Evolutionary conservation across 2,888 invertebrate species (phyloP), one percentile per base, ranked within the genome.

Genomic region (Pyrocoelia pectoralis): DNA sequence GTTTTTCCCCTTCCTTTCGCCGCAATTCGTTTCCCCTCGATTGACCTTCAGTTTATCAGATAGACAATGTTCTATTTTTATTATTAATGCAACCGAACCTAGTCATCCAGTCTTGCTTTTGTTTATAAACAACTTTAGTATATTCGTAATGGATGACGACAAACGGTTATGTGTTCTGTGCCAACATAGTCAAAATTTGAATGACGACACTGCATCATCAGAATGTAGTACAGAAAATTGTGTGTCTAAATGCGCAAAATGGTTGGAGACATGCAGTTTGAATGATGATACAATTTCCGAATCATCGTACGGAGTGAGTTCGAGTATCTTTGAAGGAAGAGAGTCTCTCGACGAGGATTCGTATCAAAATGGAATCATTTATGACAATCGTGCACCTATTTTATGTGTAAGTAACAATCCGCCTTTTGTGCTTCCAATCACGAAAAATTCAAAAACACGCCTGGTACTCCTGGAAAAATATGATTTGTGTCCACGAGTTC

Each of bases 231-330:
- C 12, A 1, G 41, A 55, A 50, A 38, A 49, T 1, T 55, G 2
- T 10, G 43, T 43, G 18, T 41, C 33, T 17, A 61, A 61, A 55
- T 61, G 61, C 15, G 15, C 10, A 14, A 19, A 29, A 14, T 61
- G 61, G 61, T 49, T 61, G 10, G 61, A 61, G 18, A 18, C 24
- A 29, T 58, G 58, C 10, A 58, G 17, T 4, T 24, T 58, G 2
- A 58, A 43, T 17, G 58, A 58, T 17, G 52, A 46, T 15, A 49
- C 33, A 10, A 15, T 9, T 9, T 38, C 40, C 5, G 13, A 19
- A 8, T n/a, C n/a, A n/a, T 33, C 33, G n/a, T 33, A 8, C 8
- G 33, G n/a, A n/a, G 2, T n/a, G 8, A 33, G 33, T 33, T 33
- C 33, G n/a, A 33, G 33, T n/a, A 33, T 33, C 8, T 33, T n/a